phyloP scores from a whole-genome alignment of 2,113 vertebrate species.

The Sylvicapra grimmia region DNA sequence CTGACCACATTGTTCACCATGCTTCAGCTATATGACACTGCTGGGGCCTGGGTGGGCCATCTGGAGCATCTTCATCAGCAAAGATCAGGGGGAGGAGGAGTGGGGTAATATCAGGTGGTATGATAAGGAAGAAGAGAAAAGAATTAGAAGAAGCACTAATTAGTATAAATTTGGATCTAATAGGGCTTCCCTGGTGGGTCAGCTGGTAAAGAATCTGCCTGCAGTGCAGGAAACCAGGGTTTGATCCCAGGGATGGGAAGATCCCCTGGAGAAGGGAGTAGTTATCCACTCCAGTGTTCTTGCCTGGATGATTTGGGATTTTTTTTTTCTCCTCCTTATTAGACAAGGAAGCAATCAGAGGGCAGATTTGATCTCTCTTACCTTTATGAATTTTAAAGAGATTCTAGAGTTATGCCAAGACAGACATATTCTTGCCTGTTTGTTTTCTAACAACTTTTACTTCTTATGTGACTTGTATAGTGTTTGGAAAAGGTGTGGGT shows the following conservation, averaged over 20 bases:
- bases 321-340: not conserved
- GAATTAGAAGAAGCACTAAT: not conserved
- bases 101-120: not conserved
- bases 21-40: not conserved
- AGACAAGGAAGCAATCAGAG: not conserved
- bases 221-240: not conserved
- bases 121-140: not conserved
- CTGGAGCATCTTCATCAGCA: not conserved
- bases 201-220: not conserved
- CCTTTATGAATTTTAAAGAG: not conserved
- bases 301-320: not conserved
- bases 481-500: not conserved
- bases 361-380: not conserved
- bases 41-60: not conserved
- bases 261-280: not conserved
- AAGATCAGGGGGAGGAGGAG: not conserved
- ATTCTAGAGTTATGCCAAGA: not conserved
- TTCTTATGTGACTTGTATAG: not conserved
- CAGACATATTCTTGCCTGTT: not conserved
- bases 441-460: not conserved
- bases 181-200: not conserved
- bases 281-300: not conserved
- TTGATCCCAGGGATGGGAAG: not conserved
- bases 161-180: not conserved
- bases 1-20: not conserved